Evolutionary conservation across 2,888 invertebrate species (phyloP).

Genomic region (Acheta domesticus): DNA sequence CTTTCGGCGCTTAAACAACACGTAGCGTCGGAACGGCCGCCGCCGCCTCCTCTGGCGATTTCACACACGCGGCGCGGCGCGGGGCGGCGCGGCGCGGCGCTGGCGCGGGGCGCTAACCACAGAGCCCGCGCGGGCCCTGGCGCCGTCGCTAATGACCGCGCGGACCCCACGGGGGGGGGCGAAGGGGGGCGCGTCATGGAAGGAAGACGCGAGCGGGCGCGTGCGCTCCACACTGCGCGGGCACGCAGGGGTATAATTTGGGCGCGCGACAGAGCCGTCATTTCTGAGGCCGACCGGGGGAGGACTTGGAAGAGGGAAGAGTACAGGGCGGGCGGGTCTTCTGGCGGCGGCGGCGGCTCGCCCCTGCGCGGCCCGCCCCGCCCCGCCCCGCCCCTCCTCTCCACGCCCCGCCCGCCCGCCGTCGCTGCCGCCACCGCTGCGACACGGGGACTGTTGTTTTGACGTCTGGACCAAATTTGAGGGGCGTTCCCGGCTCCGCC

Average conservation of each 20-base stretch:
- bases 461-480: not conserved
- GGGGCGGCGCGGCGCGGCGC: no score
- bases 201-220: no score
- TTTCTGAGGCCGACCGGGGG: not conserved
- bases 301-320: not conserved
- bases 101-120: no score
- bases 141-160: not conserved
- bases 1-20: no score
- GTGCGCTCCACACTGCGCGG: not conserved
- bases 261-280: constrained; percentile 1
- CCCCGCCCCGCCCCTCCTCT: not conserved
- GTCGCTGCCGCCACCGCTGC: not conserved
- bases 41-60: no score
- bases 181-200: no score
- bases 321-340: not conserved
- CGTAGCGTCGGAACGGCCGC: no score
- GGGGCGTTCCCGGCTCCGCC: constrained; percentile 2
- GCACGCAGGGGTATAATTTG: not conserved
- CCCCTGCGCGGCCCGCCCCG: not conserved
- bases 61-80: no score
- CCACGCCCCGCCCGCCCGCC: not conserved
- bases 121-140: not conserved
- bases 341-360: not conserved
- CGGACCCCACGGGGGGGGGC: not conserved
- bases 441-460: not conserved